Evolutionary conservation across 2,113 vertebrate species (phyloP), one percentile per base, ranked within the genome.

Genomic region (Oryzias javanicus): DNA sequence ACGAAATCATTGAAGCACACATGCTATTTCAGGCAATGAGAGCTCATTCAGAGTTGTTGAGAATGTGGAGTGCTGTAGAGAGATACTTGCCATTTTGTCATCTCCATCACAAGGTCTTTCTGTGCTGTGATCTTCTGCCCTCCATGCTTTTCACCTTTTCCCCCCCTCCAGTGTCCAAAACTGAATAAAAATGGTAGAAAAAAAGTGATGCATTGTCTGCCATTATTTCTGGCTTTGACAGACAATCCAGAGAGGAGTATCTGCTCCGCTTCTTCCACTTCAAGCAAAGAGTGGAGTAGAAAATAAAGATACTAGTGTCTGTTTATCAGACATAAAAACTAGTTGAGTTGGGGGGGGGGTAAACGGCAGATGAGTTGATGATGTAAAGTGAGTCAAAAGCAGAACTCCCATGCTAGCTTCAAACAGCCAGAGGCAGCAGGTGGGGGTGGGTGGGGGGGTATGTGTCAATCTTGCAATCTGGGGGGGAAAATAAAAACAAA

Each of bases 271-370:
- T 35, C 35, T 35, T 35, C 35, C 35, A 83, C 44, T 52, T 66
- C 53, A 67, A 80, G 68, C 61, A 66, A 69, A 50, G 63, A 56
- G 59, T 25, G 58, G 60, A 67, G 16, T 57, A 84, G 60, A 73
- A 87, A 84, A 85, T 86, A 78, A 79, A 85, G 77, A 86, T 67
- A 16, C 67, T 44, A 70, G 59, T 74, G 79, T 88, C 81, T 87
- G 76, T 87, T 86, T 82, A 78, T 86, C 80, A 86, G 84, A 79
- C 81, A 58, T 76, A 70, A 84, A 83, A 84, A 70, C 74, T 70
- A 79, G 57, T 71, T 66, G 62, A 12, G 35, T n/a, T n/a, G 35
- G 29, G 1, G 29, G 29, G 80, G 81, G 82, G 85, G 76, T 84
- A 86, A 81, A 79, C 76, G 81, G 58, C 51, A 18, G 73, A 56